Conservation (phyloP, 2,113 vertebrate genomes). For the Proterorhinus semilunaris region DNA sequence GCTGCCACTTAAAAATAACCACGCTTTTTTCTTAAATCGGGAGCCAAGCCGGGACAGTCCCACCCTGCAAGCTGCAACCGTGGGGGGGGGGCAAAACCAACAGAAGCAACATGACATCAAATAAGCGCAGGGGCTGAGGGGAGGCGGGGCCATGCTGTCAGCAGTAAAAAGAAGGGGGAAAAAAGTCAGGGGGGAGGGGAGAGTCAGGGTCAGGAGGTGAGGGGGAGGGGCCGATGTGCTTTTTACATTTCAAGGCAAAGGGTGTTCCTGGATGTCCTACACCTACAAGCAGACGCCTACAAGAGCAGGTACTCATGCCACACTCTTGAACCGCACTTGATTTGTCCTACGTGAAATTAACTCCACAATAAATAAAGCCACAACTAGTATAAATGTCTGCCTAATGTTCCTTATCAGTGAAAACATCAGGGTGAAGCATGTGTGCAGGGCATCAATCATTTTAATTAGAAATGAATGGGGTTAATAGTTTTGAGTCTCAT, state of each 20-base stretch:
- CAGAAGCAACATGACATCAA: constrained; percentile 54
- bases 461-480: neutral
- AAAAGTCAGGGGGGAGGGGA: constrained; percentile 17
- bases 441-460: constrained; percentile 1
- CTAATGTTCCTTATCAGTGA: neutral
- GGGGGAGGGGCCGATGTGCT: constrained; percentile 36
- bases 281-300: neutral
- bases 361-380: neutral
- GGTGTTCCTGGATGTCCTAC: constrained; percentile 33
- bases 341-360: neutral
- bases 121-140: constrained; percentile 38
- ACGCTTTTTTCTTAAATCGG: constrained; percentile 21
- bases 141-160: constrained; percentile 50
- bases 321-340: neutral
- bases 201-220: constrained; percentile 57
- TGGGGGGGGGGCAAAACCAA: constrained; percentile 40
- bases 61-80: constrained; percentile 48
- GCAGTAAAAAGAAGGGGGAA: neutral
- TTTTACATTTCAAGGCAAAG: constrained; percentile 45
- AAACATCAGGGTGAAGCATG: neutral
- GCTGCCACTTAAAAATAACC: constrained; percentile 50
- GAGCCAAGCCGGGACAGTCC: constrained; percentile 33
- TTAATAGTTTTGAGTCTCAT: neutral
- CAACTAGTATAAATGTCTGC: neutral
- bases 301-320: too few species aligned